Conservation (phyloP, 2,888 invertebrate genomes). For the Dynastes grantii region DNA sequence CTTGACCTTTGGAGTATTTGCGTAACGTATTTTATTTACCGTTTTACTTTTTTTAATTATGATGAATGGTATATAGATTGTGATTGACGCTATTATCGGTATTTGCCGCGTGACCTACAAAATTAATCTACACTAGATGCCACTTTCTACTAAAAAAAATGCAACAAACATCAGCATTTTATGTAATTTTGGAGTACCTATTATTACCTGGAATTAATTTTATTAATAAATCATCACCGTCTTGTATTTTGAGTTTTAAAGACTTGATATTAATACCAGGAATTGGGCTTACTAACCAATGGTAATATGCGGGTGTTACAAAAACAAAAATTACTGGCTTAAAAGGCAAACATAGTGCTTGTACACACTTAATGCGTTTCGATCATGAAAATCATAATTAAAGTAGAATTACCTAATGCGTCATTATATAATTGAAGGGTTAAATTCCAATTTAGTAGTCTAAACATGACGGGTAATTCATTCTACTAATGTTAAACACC, state of each 20-base stretch:
- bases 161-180: not conserved
- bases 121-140: not conserved
- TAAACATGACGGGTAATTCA: too few species aligned
- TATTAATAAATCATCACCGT: not conserved
- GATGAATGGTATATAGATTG: not conserved
- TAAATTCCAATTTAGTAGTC: too few species aligned
- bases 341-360: not conserved
- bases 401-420: not conserved
- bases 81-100: not conserved
- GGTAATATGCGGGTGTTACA: not conserved
- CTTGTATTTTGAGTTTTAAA: not conserved
- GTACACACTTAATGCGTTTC: not conserved
- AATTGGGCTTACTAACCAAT: not conserved
- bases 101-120: not conserved
- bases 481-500: too few species aligned
- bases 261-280: not conserved
- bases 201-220: not conserved
- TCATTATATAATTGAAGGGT: not conserved
- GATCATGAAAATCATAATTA: not conserved
- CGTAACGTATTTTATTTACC: constrained; percentile 13
- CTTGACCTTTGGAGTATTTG: constrained; percentile 8
- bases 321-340: not conserved
- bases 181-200: not conserved
- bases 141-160: not conserved
- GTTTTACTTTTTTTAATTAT: constrained; percentile 11